Evolutionary conservation across 2,113 vertebrate genomes (phyloP).

Genomic region (Pica pica): DNA sequence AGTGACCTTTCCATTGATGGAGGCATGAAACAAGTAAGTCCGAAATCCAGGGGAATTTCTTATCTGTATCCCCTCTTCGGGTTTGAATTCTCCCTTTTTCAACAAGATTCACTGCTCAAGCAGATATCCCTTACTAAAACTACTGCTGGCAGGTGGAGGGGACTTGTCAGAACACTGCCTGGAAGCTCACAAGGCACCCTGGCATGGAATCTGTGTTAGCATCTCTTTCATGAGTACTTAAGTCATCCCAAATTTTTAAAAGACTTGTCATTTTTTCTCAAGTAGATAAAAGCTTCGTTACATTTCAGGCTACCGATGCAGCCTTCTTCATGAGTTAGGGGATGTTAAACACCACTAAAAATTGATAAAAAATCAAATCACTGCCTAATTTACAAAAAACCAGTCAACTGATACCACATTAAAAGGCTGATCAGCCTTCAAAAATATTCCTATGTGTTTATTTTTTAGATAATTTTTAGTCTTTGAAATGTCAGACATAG

Average conservation of each 20-base stretch:
- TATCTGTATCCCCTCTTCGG: background rate
- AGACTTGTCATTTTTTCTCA: constrained; percentile 57
- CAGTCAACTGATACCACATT: constrained; percentile 59
- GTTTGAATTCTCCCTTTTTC: background rate
- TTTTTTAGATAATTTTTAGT: constrained; percentile 66
- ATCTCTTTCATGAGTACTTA: constrained; percentile 39
- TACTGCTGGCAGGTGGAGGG: background rate
- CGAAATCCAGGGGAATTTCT: background rate
- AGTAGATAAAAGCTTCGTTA: constrained; percentile 56
- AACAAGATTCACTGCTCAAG: background rate
- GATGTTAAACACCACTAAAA: constrained; percentile 66
- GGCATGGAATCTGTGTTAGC: background rate
- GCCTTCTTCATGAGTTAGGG: constrained; percentile 37
- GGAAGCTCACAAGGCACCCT: background rate
- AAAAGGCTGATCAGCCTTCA: constrained; percentile 73
- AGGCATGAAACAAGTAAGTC: background rate
- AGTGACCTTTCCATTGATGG: background rate
- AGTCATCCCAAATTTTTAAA: constrained; percentile 41
- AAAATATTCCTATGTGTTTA: constrained; percentile 65
- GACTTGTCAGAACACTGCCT: background rate
- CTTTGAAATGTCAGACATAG: constrained; percentile 72
- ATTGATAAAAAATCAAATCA: constrained; percentile 63
- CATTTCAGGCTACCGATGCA: constrained; percentile 20
- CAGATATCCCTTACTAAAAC: background rate
- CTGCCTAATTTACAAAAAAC: constrained; percentile 66